Base-by-base conservation (phyloP, 2,797 vertebrate species). In the Anomalospiza imberbis region DNA sequence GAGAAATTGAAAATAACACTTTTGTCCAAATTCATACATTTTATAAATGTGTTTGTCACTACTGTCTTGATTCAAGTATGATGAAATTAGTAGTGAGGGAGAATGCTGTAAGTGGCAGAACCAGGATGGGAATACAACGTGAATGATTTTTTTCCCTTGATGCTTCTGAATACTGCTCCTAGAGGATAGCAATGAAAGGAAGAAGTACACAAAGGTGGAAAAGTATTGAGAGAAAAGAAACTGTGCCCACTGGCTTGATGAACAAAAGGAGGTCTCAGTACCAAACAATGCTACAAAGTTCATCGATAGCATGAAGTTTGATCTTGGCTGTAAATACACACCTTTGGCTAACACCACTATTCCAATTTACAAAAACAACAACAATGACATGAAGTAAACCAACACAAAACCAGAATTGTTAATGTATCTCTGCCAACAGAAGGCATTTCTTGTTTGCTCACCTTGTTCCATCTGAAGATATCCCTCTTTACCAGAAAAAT, bases 111-210 rank as follows among this genome's bases (percentile, higher is more conserved):
- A 81, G 40, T 53, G 26, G 3, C 11, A 86, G 67, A 38, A 76
- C 19, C 7, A 71, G 25, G 40, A 93, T 8, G 17, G 29, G 38
- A 78, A 74, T 12, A 44, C 8, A 28, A 5, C 3, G 18, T 32
- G 6, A 2, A 0, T 47, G 5, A 31, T 32, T 18, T 62, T 32
- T 18, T 62, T 75, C 42, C 36, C 16, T 26, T 38, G 25, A 32
- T 20, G 12, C 2, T n/a, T 24, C 67, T 38, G 12, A 76, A 60
- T 2, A 10, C 29, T 55, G 12, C 13, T 88, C 11, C n/a, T n/a
- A 28, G 17, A 81, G 5, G 5, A 40, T 0, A 71, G 17, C 0
- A 1, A 22, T 38, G 25, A 22, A 62, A 81, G 44, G 62, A 86
- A 51, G 82, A 86, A 80, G 66, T 31, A 48, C 5, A n/a, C 4